phyloP scores from a whole-genome alignment of 2,113 vertebrate species.

The Blennius ocellaris region DNA sequence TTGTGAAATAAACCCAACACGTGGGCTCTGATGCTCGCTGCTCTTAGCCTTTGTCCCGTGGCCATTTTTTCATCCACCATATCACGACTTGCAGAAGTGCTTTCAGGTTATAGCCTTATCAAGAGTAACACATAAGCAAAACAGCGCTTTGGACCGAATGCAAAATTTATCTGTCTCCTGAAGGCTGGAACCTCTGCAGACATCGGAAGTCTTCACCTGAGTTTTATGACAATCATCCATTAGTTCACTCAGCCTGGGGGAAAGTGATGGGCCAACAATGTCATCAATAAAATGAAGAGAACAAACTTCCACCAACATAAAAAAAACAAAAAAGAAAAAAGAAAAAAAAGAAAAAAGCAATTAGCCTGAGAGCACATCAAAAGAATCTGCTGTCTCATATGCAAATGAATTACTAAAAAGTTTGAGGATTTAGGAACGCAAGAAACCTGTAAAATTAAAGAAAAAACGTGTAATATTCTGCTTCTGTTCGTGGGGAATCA shows the following conservation, averaged over 20 bases:
- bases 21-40: neutral
- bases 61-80: constrained; percentile 9
- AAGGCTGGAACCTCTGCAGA: neutral
- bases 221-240: too few species aligned
- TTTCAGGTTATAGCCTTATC: neutral
- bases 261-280: neutral
- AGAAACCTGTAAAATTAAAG: too few species aligned
- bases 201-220: too few species aligned
- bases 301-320: neutral
- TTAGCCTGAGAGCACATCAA: neutral
- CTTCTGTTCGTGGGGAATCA: too few species aligned
- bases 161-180: neutral
- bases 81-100: neutral
- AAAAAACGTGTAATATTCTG: too few species aligned
- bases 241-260: too few species aligned
- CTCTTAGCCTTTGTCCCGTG: constrained; percentile 26
- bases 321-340: neutral
- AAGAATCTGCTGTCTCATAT: neutral
- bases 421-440: neutral
- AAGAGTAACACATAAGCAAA: neutral
- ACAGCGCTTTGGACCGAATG: neutral
- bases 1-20: neutral
- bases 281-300: neutral
- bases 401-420: neutral
- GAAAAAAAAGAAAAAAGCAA: neutral